A percentile compares a stretch with the other conserved stretches of the same genome.
These are phyloP conservation scores for Cantharis nigra DNA, from an alignment of 2,888 invertebrate genomes.

Conservation along the genomic window DNA sequence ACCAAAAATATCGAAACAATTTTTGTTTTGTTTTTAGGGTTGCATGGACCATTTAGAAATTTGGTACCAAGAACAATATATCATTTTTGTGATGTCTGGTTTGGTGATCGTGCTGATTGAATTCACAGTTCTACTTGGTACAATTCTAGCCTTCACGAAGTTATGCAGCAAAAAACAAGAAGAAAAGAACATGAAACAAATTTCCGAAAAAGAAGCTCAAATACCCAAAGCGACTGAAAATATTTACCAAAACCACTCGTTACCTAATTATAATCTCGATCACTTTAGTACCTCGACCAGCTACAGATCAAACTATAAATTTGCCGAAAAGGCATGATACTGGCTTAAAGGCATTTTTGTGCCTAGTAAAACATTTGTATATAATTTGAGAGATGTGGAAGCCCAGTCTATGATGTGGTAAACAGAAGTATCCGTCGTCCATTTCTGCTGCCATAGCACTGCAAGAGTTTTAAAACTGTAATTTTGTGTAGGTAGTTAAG, in stretches of 20 bases:
- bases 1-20: too few relatives aligned
- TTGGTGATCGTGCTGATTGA: conserved; percentile 73
- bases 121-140: conserved; percentile 71
- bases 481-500: not conserved
- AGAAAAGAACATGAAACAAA: conserved; percentile 40
- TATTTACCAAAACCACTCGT: conserved; percentile 36
- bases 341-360: conserved; percentile 45
- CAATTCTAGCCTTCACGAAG: conserved; percentile 72
- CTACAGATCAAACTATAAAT: conserved; percentile 51
- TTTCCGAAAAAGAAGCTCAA: not conserved
- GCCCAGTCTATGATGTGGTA: conserved; percentile 68
- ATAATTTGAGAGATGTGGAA: conserved; percentile 59
- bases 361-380: conserved; percentile 40
- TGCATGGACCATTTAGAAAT: conserved; percentile 71
- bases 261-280: conserved; percentile 50
- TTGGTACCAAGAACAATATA: conserved; percentile 78
- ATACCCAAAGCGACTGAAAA: conserved; percentile 23
- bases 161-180: conserved; percentile 61
- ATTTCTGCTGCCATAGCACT: not conserved
- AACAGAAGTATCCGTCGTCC: conserved; percentile 10
- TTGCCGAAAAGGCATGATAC: conserved; percentile 52
- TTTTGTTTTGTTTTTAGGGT: conserved; percentile 59
- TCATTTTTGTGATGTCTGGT: conserved; percentile 68
- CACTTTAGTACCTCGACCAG: conserved; percentile 51
- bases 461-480: not conserved